phyloP scores from a whole-genome alignment of 2,888 invertebrate species.

The Ptilodon capucinus region DNA sequence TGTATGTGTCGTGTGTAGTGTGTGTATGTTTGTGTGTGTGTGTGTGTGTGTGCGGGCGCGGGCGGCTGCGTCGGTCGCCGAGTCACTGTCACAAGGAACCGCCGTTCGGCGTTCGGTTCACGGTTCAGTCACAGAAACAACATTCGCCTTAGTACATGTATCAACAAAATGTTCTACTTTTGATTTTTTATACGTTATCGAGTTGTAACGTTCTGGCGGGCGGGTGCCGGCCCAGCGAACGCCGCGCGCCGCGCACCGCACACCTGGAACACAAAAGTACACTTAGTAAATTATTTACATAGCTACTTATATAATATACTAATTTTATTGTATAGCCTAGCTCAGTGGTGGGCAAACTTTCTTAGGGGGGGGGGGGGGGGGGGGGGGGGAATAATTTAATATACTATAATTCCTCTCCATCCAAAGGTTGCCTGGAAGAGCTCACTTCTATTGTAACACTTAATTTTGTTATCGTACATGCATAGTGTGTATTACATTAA shows the following conservation, averaged over 20 bases:
- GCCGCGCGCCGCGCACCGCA: constrained; percentile 54
- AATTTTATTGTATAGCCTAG: too few relatives aligned
- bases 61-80: constrained; percentile 45
- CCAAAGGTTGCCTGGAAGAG: too few relatives aligned
- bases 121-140: constrained; percentile 70
- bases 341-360: too few relatives aligned
- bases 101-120: constrained; percentile 47
- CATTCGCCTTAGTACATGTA: constrained; percentile 76
- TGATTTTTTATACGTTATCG: constrained; percentile 43
- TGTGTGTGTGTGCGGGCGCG: constrained; percentile 45
- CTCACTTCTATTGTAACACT: too few relatives aligned
- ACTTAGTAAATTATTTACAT: not conserved
- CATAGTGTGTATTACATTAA: too few relatives aligned
- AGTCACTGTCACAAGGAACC: constrained; percentile 47
- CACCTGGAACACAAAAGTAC: constrained; percentile 47
- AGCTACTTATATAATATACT: too few relatives aligned
- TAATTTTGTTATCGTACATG: too few relatives aligned
- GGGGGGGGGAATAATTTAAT: too few relatives aligned
- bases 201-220: constrained; percentile 49
- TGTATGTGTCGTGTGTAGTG: constrained; percentile 29
- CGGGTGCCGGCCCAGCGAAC: constrained; percentile 39
- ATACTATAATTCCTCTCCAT: too few relatives aligned
- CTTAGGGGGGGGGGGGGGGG: too few relatives aligned
- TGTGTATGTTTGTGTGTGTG: constrained; percentile 19
- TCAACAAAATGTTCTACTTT: constrained; percentile 79